Conservation (phyloP, 2,888 invertebrate species). For the Hyposoter dolosus region DNA sequence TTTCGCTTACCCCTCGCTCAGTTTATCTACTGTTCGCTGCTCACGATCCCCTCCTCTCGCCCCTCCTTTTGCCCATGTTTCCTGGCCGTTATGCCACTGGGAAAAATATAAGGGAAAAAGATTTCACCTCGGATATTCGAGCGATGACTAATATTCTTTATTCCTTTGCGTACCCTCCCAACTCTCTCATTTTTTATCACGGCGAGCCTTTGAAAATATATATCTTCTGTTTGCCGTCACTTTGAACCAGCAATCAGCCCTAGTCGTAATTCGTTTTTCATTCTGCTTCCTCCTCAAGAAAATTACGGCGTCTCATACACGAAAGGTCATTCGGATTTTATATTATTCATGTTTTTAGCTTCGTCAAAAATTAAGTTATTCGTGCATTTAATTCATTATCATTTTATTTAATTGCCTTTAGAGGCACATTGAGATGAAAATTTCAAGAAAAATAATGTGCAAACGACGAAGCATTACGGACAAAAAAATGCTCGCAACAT, state of each 20-base stretch:
- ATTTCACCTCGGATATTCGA: constrained; percentile 41
- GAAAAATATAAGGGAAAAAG: constrained; percentile 23
- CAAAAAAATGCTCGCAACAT: too few species aligned
- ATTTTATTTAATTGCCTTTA: too few species aligned
- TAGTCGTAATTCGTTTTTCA: not conserved
- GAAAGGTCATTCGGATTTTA: not conserved
- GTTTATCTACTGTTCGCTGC: constrained; percentile 18
- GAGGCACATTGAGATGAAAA: too few species aligned
- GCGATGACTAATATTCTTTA: constrained; percentile 57
- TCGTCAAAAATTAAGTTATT: not conserved
- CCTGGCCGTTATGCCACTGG: constrained; percentile 17
- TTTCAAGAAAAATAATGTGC: too few species aligned
- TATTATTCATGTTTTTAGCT: constrained; percentile 1
- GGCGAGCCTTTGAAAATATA: not conserved
- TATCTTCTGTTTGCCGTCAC: not conserved
- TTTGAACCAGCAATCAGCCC: constrained; percentile 47
- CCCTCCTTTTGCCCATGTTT: constrained; percentile 51
- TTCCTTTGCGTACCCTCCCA: constrained; percentile 20
- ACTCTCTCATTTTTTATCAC: constrained; percentile 17
- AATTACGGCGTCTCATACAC: not conserved
- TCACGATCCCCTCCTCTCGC: constrained; percentile 4
- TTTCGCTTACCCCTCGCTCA: constrained; percentile 17
- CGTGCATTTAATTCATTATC: not conserved
- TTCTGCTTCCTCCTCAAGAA: not conserved
- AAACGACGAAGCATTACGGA: too few species aligned